Conservation (phyloP, 2,888 invertebrate genomes). For the Ophonus ardosiacus region DNA sequence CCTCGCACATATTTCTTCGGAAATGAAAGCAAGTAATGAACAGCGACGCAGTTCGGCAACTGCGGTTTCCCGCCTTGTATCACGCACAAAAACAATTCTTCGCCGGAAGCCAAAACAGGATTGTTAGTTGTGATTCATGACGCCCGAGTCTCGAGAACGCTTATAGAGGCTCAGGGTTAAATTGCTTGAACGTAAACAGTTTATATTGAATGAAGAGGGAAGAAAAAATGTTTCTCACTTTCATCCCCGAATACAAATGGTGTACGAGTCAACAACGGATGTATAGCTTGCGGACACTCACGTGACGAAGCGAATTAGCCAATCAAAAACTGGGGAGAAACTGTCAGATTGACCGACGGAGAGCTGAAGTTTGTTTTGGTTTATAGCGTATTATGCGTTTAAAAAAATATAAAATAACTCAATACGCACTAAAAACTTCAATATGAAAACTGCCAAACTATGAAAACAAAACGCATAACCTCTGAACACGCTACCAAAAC, state of each 20-base stretch:
- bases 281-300: too few species aligned
- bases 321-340: too few species aligned
- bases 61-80: slow-evolving; percentile 36
- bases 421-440: too few species aligned
- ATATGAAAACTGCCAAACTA: too few species aligned
- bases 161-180: slow-evolving; percentile 50
- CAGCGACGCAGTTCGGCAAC: slow-evolving; percentile 9
- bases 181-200: slow-evolving; percentile 55
- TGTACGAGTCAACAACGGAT: slow-evolving; percentile 7
- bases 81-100: slow-evolving; percentile 55
- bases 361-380: too few species aligned
- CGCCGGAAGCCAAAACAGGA: slow-evolving; percentile 55
- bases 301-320: too few species aligned
- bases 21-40: slow-evolving; percentile 44
- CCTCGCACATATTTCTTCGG: slow-evolving; percentile 38
- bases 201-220: slow-evolving; percentile 41
- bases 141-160: slow-evolving; percentile 17
- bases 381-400: too few species aligned
- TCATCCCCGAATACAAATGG: slow-evolving; percentile 45
- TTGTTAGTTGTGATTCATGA: slow-evolving; percentile 53
- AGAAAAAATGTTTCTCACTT: slow-evolving; percentile 29
- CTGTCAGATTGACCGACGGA: too few species aligned
- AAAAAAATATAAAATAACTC: too few species aligned
- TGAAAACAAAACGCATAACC: too few species aligned
- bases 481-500: too few species aligned